Evolutionary conservation across 1,140 invertebrate species (phyloP), one percentile per base, ranked within the genome.

Genomic region (Drosophila pruinosa): DNA sequence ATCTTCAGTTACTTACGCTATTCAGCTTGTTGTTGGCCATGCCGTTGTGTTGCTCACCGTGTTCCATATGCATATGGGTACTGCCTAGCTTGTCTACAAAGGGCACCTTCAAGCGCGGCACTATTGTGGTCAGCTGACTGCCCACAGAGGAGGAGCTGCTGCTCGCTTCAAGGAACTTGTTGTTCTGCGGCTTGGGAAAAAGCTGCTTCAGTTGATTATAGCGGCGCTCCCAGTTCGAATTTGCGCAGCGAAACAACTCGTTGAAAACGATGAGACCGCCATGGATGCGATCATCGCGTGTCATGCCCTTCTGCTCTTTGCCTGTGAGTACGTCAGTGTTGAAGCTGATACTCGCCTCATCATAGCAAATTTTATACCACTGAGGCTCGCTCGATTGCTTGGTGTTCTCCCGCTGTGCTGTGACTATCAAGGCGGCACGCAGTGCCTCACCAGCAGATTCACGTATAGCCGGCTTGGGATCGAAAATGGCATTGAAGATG

Each of bases 201-300:
- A 91, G 53, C 1, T 69, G 72, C 59, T 89, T 96, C 82, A 98
- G 89, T n/a, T 93, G 92, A 53, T 95, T 94, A 72, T 97, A 97
- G 65, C 95, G 94, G 15, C 93, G 93, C 89, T 98, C 98, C 95
- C 97, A 98, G 43, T 95, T 93, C 2, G 96, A 94, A 92, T 99
- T 98, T 43, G 97, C 96, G 88, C 97, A 98, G 68, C 98, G 92
- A 1, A 99, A 92, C 0, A 99, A 92, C 91, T 99, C 99, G 92
- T 99, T 99, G 1, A 99, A 92, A 8, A 99, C 97, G 8, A 99
- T 93, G 0, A 99, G 92, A 1, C 97, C 97, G 8, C 98, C 98
- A 91, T 99, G 98, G 19, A 98, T 95, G 89, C 95, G 94, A 90
- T 99, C 98, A 82, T 99, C 98, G 73, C 94, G 94, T 4, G 95